These are phyloP conservation scores for Eretmocerus hayati DNA, from an alignment of 2,888 invertebrate species.

Conservation along the genomic window DNA sequence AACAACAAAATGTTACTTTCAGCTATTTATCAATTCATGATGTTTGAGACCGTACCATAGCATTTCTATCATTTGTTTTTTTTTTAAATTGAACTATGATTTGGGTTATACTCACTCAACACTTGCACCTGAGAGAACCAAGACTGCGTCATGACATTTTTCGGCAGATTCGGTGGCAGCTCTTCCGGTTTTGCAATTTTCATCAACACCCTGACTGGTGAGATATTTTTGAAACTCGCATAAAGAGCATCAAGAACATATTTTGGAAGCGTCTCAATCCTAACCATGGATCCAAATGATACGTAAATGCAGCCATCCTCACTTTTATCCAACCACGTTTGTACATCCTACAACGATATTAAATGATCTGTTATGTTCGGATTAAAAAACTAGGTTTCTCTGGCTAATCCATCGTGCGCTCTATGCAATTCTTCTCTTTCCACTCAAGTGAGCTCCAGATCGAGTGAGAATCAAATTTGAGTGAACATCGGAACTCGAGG, in stretches of 20 bases:
- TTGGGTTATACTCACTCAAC: constrained; percentile 33
- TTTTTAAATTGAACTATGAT: too few species aligned
- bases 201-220: constrained; percentile 36
- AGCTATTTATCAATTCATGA: background rate
- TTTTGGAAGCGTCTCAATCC: constrained; percentile 36
- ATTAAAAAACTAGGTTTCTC: too few species aligned
- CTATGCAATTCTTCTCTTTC: too few species aligned
- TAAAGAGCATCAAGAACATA: constrained; percentile 29
- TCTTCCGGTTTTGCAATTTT: constrained; percentile 34
- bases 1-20: background rate
- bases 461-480: too few species aligned
- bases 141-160: constrained; percentile 35
- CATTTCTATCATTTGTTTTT: background rate
- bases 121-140: constrained; percentile 37
- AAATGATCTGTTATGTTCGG: too few species aligned
- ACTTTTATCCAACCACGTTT: constrained; percentile 38
- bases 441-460: too few species aligned
- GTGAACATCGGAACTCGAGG: too few species aligned
- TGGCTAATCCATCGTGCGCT: too few species aligned
- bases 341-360: too few species aligned
- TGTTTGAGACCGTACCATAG: background rate
- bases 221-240: constrained; percentile 32
- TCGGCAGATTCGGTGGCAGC: constrained; percentile 34
- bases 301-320: constrained; percentile 37
- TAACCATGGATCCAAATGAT: constrained; percentile 41